These are phyloP conservation scores for Theonella swinhoei DNA, from an alignment of 37 sponge, comb jelly and placozoan genomes.

Conservation along the genomic window DNA sequence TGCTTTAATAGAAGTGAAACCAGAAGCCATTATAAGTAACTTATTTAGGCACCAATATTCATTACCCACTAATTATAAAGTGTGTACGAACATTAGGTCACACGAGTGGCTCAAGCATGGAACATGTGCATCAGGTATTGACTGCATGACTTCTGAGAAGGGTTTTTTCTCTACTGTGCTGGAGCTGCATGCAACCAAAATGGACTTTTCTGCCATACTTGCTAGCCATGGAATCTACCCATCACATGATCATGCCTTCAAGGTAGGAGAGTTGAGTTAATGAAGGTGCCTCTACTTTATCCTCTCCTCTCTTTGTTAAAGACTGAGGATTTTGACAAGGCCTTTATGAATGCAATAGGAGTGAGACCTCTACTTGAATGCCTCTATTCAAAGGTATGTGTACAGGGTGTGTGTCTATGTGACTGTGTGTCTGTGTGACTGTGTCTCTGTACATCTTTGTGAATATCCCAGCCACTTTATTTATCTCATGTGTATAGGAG, in stretches of 20 bases:
- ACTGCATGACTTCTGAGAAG: slow-evolving; percentile 5
- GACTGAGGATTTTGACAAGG: neutral
- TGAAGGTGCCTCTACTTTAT: too few species aligned
- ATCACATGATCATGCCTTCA: neutral
- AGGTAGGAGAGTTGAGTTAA: neutral
- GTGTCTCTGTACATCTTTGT: too few species aligned
- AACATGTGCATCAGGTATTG: slow-evolving; percentile 10
- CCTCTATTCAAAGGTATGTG: neutral
- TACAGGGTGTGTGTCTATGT: neutral
- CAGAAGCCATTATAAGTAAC: too few species aligned
- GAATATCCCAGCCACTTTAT: neutral
- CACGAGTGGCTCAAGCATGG: slow-evolving; percentile 42
- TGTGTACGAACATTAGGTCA: slow-evolving; percentile 2
- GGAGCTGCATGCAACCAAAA: neutral
- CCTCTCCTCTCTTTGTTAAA: neutral
- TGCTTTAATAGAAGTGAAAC: too few species aligned
- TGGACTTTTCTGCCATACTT: neutral
- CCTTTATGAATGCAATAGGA: neutral
- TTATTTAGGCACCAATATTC: too few species aligned
- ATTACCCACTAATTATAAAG: neutral
- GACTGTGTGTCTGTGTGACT: too few species aligned
- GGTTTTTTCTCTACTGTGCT: neutral
- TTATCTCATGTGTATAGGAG: neutral
- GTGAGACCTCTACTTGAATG: slow-evolving; percentile 14
- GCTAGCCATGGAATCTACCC: neutral